Percentiles rank a stretch among this genome's conserved stretches.
Conservation (phyloP, 1,140 invertebrate genomes). For the Bombus impatiens region DNA sequence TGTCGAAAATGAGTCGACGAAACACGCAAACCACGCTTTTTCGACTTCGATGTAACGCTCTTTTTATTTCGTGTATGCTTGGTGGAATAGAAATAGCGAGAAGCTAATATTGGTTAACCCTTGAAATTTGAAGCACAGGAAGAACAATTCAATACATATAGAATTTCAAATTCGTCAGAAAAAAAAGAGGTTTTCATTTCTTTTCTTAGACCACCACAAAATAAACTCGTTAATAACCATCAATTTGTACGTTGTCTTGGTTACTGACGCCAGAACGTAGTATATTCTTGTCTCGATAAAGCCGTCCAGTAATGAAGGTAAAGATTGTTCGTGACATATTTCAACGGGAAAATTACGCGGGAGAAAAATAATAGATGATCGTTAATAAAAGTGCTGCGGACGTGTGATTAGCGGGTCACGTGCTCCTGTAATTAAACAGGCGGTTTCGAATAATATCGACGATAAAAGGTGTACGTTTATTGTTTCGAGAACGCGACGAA, state of each 20-base stretch:
- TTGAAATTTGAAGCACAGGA: neutral
- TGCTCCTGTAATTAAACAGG: slow-evolving; percentile 22
- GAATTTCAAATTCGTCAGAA: no score
- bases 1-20: neutral
- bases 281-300: neutral
- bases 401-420: slow-evolving; percentile 31
- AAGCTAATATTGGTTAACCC: neutral
- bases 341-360: neutral
- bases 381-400: slow-evolving; percentile 25
- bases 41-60: neutral
- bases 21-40: neutral
- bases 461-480: neutral
- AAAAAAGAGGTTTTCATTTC: neutral
- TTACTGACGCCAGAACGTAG: neutral
- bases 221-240: slow-evolving; percentile 12
- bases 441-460: neutral
- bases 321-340: slow-evolving; percentile 32
- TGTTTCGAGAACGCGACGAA: neutral
- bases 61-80: neutral
- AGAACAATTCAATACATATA: neutral
- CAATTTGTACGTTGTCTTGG: neutral
- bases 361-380: neutral
- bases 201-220: neutral
- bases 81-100: neutral
- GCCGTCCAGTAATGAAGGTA: neutral